Base-by-base conservation (phyloP, 92 coral and sea anemone species). In the Porites lobata region DNA sequence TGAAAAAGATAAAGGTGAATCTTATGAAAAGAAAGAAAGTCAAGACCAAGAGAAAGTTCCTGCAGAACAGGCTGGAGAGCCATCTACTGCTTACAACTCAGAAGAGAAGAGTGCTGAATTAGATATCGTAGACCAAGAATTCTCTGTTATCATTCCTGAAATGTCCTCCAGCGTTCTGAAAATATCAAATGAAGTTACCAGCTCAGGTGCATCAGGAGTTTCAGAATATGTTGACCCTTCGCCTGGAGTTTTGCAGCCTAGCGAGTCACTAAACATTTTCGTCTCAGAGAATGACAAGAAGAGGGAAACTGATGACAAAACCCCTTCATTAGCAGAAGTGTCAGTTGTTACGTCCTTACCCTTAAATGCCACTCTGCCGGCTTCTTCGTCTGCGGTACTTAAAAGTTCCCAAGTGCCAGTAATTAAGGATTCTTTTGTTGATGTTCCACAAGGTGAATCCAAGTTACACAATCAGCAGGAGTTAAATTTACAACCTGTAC, bases 51-150 rank as follows among this genome's bases (percentile, higher is more conserved):
- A 13, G 14, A n/a, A n/a, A 59, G 15, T n/a, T 4, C 22, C 22
- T 6, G 4, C 43, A 22, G 13, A 50, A 9, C 73, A 73, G 51
- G 63, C 0, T 3, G 79, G 74, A 50, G 51, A 72, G 54, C 22
- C n/a, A 14, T 47, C 79, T 19, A 73, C 22, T 22, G 22, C 4
- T 62, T 81, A 73, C 22, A 91, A 61, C 22, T 73, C 69, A 1
- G 78, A 76, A 51, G 90, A 84, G 26, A 26, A 63, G 19, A 80
- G 75, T 74, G 79, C 90, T 8, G 89, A 90, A 51, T 87, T 85
- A 14, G 50, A 72, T n/a, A 70, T 6, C 5, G n/a, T 20, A 75
- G 51, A 13, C 1, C 70, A 47, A 22, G 7, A 71, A 26, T 47
- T 22, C 38, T 84, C 80, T n/a, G 80, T 21, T 7, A 59, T 1